These are phyloP conservation scores for Cyrtorhinus lividipennis DNA, from an alignment of 1,140 invertebrate species.

Conservation along the genomic window DNA sequence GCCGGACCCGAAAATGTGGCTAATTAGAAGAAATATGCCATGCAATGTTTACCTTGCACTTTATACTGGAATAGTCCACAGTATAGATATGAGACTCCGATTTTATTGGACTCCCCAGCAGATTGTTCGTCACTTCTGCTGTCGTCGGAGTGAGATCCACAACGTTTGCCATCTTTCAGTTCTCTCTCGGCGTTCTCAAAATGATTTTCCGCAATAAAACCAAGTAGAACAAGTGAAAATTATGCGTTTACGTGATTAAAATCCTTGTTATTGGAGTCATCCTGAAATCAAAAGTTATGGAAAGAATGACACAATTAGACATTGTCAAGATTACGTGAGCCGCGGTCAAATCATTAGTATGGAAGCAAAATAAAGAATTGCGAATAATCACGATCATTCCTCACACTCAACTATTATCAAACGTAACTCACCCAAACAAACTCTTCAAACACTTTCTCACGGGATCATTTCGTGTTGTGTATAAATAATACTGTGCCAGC, in stretches of 20 bases:
- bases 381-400: neutral
- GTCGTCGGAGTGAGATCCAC: constrained; percentile 27
- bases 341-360: neutral
- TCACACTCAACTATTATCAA: neutral
- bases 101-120: constrained; percentile 25
- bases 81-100: constrained; percentile 23
- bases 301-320: neutral
- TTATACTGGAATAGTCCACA: constrained; percentile 33
- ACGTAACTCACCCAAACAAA: neutral
- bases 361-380: neutral
- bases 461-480: neutral
- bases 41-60: constrained; percentile 30
- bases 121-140: constrained; percentile 21
- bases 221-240: too few species aligned
- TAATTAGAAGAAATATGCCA: neutral
- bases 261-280: too few species aligned
- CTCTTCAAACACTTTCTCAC: neutral
- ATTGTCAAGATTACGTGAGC: neutral
- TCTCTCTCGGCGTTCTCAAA: neutral
- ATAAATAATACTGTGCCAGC: neutral
- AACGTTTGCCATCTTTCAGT: constrained; percentile 10
- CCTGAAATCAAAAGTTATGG: neutral
- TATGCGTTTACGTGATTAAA: too few species aligned
- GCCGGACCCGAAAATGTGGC: neutral
- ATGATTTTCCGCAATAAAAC: neutral